A percentile compares a stretch with the other conserved stretches of the same genome.
phyloP scores from a whole-genome alignment of 1,140 invertebrate genomes.

The Radopholus similis region DNA sequence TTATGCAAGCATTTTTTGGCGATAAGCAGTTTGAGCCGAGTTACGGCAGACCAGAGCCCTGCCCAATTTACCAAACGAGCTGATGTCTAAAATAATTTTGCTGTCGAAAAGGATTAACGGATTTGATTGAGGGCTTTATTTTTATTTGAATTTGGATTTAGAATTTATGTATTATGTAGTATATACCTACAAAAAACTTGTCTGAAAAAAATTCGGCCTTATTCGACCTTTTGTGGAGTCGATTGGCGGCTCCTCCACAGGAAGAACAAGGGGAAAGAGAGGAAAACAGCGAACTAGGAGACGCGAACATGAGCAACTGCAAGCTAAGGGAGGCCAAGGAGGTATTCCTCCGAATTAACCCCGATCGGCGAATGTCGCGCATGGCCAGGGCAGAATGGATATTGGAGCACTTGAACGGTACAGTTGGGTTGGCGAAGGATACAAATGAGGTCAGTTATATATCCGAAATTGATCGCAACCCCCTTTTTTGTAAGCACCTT shows the following conservation, averaged over 20 bases:
- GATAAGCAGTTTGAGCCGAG: too few species aligned
- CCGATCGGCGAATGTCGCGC: conserved; percentile 21
- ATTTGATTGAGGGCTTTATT: not conserved
- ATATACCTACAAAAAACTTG: not conserved
- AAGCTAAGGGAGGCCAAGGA: conserved; percentile 28
- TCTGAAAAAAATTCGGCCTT: not conserved
- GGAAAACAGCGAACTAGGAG: not conserved
- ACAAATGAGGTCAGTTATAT: not conserved
- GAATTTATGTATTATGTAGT: not conserved
- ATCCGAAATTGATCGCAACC: not conserved
- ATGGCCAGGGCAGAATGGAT: conserved; percentile 29
- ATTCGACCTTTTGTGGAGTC: not conserved
- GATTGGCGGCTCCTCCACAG: not conserved
- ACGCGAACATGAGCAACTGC: not conserved
- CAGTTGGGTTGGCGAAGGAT: not conserved
- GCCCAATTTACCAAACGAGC: conserved; percentile 46
- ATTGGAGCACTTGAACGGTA: conserved; percentile 18
- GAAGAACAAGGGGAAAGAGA: not conserved
- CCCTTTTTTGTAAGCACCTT: conserved; percentile 10
- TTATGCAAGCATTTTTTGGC: conserved; percentile 23
- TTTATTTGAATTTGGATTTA: not conserved
- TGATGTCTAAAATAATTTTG: too few species aligned
- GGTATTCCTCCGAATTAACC: conserved; percentile 27
- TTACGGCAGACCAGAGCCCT: conserved; percentile 49
- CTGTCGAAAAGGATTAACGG: not conserved